Evolutionary conservation across 2,113 vertebrate genomes (phyloP), one percentile per base, ranked within the genome.

Genomic region (Arvicanthis niloticus): DNA sequence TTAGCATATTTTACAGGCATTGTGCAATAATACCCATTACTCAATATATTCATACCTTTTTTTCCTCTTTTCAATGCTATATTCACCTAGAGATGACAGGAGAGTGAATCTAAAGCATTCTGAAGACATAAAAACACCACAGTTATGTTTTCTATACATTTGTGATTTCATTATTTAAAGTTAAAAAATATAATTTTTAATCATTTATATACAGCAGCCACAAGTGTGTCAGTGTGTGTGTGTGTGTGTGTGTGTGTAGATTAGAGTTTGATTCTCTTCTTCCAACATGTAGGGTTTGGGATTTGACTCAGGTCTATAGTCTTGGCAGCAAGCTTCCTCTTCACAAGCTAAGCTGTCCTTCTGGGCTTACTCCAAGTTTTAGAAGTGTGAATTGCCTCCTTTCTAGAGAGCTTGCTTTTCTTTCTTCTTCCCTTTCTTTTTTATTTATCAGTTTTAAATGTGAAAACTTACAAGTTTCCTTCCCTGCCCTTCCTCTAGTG

Each of bases 51-150:
- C 16, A 45, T 56, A 60, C 2, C 51, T 67, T 48, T 51, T 48
- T 51, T 51, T 67, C 3, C 62, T 51, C 16, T 37, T n/a, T 24
- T 37, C 26, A 45, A 2, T 31, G 16, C 45, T 48, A 45, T 45
- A 17, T 45, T 34, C 65, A 87, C 16, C 31, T 86, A 60, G 65
- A 68, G 29, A 37, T 68, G 62, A 19, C 68, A 9, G 42, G 8
- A 10, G 31, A 51, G 34, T 19, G 15, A 84, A 68, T 87, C 21
- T 15, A 21, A 22, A 68, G 5, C 42, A 68, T 72, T 94, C 15
- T 56, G 73, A 31, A 94, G 51, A 95, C 60, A 75, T 40, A 51
- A 92, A 53, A 60, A 56, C 88, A 70, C 58, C 88, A n/a, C 78
- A 89, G n/a, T 0, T 34, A 40, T 68, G 8, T 26, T 75, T 68